Evolutionary conservation across 2,113 vertebrate species (phyloP).

Genomic region (Epinephelus cyanopodus): DNA sequence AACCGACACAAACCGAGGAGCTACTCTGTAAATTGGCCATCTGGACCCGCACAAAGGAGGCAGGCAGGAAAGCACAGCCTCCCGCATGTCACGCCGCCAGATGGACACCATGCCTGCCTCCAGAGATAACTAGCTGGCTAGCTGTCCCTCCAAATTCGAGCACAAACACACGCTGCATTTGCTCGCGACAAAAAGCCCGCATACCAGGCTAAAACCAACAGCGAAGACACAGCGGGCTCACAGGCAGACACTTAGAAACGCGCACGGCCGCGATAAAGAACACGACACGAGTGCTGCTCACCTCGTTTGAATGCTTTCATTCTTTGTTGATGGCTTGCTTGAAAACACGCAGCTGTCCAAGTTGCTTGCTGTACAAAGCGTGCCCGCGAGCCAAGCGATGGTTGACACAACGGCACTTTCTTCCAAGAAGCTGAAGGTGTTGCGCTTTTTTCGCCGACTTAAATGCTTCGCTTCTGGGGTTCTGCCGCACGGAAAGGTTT

Average conservation of each 20-base stretch:
- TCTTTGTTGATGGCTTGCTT: constrained; percentile 81
- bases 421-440: constrained; percentile 52
- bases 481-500: not conserved
- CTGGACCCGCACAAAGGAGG: constrained; percentile 75
- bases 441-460: constrained; percentile 29
- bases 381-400: constrained; percentile 73
- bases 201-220: constrained; percentile 68
- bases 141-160: constrained; percentile 81
- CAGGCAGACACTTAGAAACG: constrained; percentile 7
- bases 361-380: constrained; percentile 80
- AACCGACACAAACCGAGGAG: not conserved
- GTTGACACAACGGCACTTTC: constrained; percentile 75
- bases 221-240: constrained; percentile 8
- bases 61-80: constrained; percentile 52
- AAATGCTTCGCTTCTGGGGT: not conserved
- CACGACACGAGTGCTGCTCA: constrained; percentile 54
- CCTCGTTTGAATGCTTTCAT: constrained; percentile 88
- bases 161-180: constrained; percentile 80
- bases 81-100: constrained; percentile 80
- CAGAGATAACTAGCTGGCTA: constrained; percentile 79
- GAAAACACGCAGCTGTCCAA: constrained; percentile 82
- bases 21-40: constrained; percentile 58
- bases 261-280: not conserved
- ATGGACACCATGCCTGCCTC: constrained; percentile 85
- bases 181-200: constrained; percentile 70